phyloP scores from a whole-genome alignment of 2,888 invertebrate genomes.

The Leptinotarsa peninsularis region DNA sequence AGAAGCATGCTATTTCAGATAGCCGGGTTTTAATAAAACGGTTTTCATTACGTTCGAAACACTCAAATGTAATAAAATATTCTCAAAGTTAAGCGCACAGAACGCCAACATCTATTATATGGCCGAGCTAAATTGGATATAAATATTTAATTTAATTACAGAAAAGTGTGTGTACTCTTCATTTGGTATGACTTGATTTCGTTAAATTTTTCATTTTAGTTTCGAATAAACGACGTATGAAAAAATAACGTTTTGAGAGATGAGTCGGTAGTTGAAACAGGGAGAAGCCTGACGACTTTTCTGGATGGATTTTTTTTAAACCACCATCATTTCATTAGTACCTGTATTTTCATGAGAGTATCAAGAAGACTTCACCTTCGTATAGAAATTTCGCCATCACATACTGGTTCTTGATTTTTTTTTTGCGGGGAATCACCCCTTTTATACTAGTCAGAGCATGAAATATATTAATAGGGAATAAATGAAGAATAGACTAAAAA shows the following conservation, averaged over 20 bases:
- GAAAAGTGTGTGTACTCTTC: conserved; percentile 58
- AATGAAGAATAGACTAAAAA: too few relatives aligned
- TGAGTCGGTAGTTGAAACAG: too few relatives aligned
- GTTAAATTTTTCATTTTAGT: conserved; percentile 38
- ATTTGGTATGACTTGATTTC: conserved; percentile 47
- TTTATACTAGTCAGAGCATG: too few relatives aligned
- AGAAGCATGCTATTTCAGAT: conserved; percentile 36
- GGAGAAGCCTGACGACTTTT: too few relatives aligned
- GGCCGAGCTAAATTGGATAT: conserved; percentile 59
- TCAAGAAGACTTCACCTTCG: too few relatives aligned
- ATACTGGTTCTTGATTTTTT: too few relatives aligned
- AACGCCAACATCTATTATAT: conserved; percentile 51
- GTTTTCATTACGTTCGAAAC: conserved; percentile 55
- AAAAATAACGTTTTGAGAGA: not conserved
- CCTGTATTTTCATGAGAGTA: too few relatives aligned
- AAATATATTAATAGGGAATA: too few relatives aligned
- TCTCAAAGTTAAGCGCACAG: conserved; percentile 56
- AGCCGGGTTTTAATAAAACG: conserved; percentile 42
- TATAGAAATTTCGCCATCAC: too few relatives aligned
- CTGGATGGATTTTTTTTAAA: too few relatives aligned
- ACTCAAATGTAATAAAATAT: conserved; percentile 59
- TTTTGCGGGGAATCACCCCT: too few relatives aligned
- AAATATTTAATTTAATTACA: conserved; percentile 62
- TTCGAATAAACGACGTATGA: conserved; percentile 20
- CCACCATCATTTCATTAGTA: too few relatives aligned